phyloP scores from a whole-genome alignment of 1,140 invertebrate genomes.

The Heliconius himera region DNA sequence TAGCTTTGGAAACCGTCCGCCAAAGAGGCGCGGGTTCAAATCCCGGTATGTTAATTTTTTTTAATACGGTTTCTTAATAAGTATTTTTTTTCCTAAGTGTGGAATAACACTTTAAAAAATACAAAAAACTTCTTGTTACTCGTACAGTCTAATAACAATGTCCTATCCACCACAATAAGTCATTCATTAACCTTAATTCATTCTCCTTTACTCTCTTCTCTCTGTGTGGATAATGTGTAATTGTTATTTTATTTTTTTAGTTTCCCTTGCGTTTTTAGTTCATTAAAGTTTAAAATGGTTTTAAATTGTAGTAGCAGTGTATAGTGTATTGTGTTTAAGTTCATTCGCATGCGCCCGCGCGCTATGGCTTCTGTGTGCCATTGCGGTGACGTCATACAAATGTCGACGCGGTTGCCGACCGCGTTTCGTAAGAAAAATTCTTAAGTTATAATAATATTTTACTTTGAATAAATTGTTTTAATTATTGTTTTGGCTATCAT shows the following conservation, averaged over 20 bases:
- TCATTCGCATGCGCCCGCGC: conserved; percentile 46
- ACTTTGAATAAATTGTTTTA: background rate
- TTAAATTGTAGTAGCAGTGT: conserved; percentile 56
- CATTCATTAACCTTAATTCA: conserved; percentile 81
- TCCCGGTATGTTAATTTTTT: no score
- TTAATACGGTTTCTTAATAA: no score
- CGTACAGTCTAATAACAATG: conserved; percentile 70
- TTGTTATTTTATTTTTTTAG: conserved; percentile 34
- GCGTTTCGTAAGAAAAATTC: conserved; percentile 18
- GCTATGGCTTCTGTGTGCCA: conserved; percentile 74
- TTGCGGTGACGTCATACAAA: conserved; percentile 68
- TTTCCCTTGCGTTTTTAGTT: conserved; percentile 46
- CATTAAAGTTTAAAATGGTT: conserved; percentile 40
- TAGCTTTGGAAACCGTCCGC: no score
- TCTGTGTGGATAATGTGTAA: conserved; percentile 51
- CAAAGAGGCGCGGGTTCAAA: no score
- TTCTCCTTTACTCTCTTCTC: conserved; percentile 71
- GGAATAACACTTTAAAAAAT: no score
- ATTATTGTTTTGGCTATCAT: no score
- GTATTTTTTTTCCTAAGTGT: no score
- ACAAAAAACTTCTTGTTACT: conserved; percentile 33
- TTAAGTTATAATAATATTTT: background rate
- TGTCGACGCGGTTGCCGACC: conserved; percentile 34
- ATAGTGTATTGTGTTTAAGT: conserved; percentile 46
- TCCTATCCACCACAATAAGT: conserved; percentile 78